A percentile compares a stretch with the other conserved stretches of the same genome.
These are phyloP conservation scores for Amblyopsis hoosieri DNA, from an alignment of 2,797 vertebrate genomes.

Conservation along the genomic window DNA sequence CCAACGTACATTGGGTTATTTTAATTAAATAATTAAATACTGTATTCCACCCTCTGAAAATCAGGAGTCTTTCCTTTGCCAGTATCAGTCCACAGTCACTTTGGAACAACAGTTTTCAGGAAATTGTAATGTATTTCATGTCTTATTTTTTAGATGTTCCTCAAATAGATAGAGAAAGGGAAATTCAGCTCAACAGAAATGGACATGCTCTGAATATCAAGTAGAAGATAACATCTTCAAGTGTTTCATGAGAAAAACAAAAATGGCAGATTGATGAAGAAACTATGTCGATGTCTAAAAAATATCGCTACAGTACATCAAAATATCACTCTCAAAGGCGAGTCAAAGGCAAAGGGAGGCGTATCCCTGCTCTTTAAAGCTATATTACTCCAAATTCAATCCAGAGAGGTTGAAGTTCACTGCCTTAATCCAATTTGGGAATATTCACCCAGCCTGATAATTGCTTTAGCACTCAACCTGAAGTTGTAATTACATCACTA, in stretches of 20 bases:
- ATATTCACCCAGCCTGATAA: constrained; percentile 76
- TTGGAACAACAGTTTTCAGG: constrained; percentile 21
- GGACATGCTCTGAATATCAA: too few relatives aligned
- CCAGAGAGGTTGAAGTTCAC: constrained; percentile 66
- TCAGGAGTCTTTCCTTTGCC: constrained; percentile 26
- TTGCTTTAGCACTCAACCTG: constrained; percentile 78
- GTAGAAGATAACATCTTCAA: too few relatives aligned
- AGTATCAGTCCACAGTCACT: constrained; percentile 23
- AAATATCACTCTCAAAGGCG: constrained; percentile 50
- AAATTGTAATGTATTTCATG: constrained; percentile 34
- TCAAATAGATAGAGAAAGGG: not conserved
- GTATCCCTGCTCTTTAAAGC: constrained; percentile 36
- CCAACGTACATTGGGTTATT: constrained; percentile 20
- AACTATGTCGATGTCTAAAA: constrained; percentile 9
- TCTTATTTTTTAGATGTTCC: too few relatives aligned
- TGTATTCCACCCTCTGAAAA: constrained; percentile 15
- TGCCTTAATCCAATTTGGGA: constrained; percentile 72
- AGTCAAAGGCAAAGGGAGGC: constrained; percentile 57
- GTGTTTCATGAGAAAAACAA: too few relatives aligned
- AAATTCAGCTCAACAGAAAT: not conserved
- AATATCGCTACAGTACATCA: constrained; percentile 24
- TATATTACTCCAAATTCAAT: constrained; percentile 58
- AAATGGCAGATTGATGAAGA: too few relatives aligned
- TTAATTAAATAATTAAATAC: constrained; percentile 46
- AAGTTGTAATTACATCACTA: constrained; percentile 79